These are phyloP conservation scores for Noctilio leporinus DNA, from an alignment of 2,113 vertebrate genomes.

Conservation along the genomic window DNA sequence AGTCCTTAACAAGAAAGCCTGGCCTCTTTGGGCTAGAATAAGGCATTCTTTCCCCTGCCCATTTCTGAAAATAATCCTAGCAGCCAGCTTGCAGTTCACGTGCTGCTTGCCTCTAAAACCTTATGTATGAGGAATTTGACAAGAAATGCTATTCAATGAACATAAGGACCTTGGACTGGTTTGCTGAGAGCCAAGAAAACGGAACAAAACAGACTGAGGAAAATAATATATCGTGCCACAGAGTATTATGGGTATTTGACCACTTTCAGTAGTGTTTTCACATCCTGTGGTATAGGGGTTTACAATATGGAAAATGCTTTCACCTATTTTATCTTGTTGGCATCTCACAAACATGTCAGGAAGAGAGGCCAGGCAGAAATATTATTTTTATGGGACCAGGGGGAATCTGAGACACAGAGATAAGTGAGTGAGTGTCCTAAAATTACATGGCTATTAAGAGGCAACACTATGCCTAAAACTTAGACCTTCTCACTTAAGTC, in stretches of 20 bases:
- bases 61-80: conserved; percentile 5
- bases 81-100: background rate
- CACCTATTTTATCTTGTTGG: background rate
- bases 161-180: background rate
- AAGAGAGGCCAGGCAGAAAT: background rate
- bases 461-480: background rate
- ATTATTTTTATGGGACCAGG: background rate
- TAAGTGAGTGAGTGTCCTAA: background rate
- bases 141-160: conserved; percentile 44
- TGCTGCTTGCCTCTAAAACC: background rate
- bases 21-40: background rate
- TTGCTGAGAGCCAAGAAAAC: background rate
- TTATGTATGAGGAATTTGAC: conserved; percentile 9
- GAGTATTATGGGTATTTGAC: background rate
- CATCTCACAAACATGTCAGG: background rate
- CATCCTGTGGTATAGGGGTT: background rate
- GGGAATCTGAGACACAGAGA: background rate
- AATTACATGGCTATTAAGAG: background rate
- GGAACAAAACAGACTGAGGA: background rate
- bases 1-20: background rate
- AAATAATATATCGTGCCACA: background rate
- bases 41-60: background rate
- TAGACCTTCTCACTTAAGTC: background rate
- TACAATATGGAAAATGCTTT: background rate
- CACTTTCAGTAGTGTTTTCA: background rate